Percentiles rank a stretch among this genome's conserved stretches.
Conservation (phyloP, 2,113 vertebrate genomes). For the Dicentrarchus labrax region DNA sequence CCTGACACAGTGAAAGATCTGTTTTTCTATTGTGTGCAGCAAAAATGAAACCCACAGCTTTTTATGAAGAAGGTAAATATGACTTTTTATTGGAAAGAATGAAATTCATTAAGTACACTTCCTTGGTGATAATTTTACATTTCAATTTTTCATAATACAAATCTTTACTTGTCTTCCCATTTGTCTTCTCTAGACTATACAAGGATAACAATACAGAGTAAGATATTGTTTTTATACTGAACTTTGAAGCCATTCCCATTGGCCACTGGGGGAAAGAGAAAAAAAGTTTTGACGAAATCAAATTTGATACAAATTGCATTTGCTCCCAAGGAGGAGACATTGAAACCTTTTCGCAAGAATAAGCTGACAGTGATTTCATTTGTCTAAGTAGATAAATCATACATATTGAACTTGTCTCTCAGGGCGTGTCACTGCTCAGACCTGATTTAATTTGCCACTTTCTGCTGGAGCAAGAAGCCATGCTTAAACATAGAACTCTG, state of each 20-base stretch:
- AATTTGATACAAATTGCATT: constrained; percentile 85
- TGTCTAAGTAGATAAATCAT: constrained; percentile 91
- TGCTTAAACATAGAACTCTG: constrained; percentile 82
- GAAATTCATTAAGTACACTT: not conserved
- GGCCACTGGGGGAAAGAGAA: constrained; percentile 26
- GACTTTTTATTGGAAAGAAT: not conserved
- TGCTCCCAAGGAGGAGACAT: constrained; percentile 77
- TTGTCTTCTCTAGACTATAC: not conserved
- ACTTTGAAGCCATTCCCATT: constrained; percentile 34
- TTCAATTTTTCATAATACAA: not conserved
- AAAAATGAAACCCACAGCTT: not conserved
- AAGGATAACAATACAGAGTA: not conserved
- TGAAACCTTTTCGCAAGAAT: constrained; percentile 82
- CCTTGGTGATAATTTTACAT: not conserved
- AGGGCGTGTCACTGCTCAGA: constrained; percentile 80
- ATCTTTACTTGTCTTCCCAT: not conserved
- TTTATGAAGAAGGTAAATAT: not conserved
- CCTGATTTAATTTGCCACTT: constrained; percentile 89
- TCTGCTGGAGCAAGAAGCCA: constrained; percentile 68
- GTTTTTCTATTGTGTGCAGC: not conserved
- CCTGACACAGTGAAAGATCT: not conserved
- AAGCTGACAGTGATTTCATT: constrained; percentile 88
- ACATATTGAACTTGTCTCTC: constrained; percentile 86
- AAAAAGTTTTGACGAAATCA: constrained; percentile 74
- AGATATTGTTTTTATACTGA: constrained; percentile 1